Conservation (phyloP, 2,797 vertebrate genomes). For the Ctenochaetus hawaiiensis region DNA sequence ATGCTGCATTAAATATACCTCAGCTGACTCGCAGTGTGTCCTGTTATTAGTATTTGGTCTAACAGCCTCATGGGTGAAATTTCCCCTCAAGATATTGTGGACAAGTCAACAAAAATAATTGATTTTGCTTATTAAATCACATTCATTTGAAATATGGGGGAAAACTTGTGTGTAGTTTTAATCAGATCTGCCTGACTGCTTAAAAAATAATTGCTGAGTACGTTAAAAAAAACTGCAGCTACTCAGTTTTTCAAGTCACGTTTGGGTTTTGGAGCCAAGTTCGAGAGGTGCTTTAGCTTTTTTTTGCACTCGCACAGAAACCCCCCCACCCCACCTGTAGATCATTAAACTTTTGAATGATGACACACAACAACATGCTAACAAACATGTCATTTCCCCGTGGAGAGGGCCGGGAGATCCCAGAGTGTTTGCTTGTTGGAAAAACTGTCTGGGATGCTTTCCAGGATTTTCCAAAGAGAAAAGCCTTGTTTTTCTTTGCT, state of each 20-base stretch:
- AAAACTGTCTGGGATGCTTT: conserved; percentile 80
- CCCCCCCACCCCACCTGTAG: conserved; percentile 50
- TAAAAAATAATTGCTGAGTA: conserved; percentile 38
- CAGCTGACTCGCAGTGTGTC: conserved; percentile 19
- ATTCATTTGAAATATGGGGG: conserved; percentile 29
- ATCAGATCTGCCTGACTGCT: conserved; percentile 44
- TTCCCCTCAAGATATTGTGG: conserved; percentile 17
- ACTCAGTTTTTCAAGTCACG: conserved; percentile 31
- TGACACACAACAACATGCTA: conserved; percentile 52
- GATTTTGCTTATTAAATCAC: conserved; percentile 47
- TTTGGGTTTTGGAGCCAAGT: conserved; percentile 39
- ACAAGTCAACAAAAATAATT: conserved; percentile 40
- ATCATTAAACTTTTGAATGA: conserved; percentile 56
- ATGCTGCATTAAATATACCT: conserved; percentile 3
- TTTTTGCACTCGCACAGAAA: background rate
- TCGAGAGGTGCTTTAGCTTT: conserved; percentile 29
- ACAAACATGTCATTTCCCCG: conserved; percentile 67
- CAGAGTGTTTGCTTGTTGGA: conserved; percentile 77
- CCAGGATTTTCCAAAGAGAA: conserved; percentile 81
- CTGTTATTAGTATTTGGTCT: conserved; percentile 9
- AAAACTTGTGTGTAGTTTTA: conserved; percentile 19
- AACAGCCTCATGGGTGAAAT: conserved; percentile 18
- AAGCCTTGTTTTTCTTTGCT: conserved; percentile 76
- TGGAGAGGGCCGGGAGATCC: conserved; percentile 61
- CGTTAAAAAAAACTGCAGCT: conserved; percentile 20